Base-by-base conservation (phyloP, 2,113 vertebrate species). In the Anguilla rostrata region DNA sequence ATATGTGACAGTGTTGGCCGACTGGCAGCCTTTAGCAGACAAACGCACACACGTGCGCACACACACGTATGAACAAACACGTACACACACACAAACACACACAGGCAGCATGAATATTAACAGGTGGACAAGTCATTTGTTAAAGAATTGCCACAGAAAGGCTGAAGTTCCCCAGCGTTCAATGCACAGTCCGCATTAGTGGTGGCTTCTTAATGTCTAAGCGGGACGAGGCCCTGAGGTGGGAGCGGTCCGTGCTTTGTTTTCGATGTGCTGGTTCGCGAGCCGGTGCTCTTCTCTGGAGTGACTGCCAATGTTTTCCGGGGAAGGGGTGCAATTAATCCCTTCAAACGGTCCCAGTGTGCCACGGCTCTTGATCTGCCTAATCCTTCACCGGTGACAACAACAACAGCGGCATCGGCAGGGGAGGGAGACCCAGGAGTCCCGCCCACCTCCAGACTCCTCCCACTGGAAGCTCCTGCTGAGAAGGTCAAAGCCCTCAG, bases 321-420 rank as follows among this genome's bases (percentile, higher is more conserved):
- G 84, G 83, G 66, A 85, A 29, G 66, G 14, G 66, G 26, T 40
- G 60, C 78, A 82, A 86, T 60, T 18, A 71, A 86, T 82, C 39
- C 40, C 49, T 14, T 71, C 80, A 82, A 57, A 82, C 41, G n/a
- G 12, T 22, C n/a, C 60, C 60, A 29, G 15, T 2, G 16, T 22
- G 6, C 40, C 34, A 20, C 39, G 29, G 16, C 56, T 82, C 53
- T 15, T 11, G 40, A 86, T 66, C 39, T 40, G 78, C 78, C 66
- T 16, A 46, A 80, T 85, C 78, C 60, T 78, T 85, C 46, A 87
- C 75, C 14, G 56, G 89, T 84, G 81, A 81, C 56, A 57, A 79
- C 75, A 71, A 57, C 87, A 41, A 83, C 34, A 87, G 60, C 86
- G 66, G 71, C 5, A 46, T 83, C 41, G 43, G 71, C 43, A 18